Base-by-base conservation (phyloP, 2,113 vertebrate genomes). In the Xyliphius kryptos region DNA sequence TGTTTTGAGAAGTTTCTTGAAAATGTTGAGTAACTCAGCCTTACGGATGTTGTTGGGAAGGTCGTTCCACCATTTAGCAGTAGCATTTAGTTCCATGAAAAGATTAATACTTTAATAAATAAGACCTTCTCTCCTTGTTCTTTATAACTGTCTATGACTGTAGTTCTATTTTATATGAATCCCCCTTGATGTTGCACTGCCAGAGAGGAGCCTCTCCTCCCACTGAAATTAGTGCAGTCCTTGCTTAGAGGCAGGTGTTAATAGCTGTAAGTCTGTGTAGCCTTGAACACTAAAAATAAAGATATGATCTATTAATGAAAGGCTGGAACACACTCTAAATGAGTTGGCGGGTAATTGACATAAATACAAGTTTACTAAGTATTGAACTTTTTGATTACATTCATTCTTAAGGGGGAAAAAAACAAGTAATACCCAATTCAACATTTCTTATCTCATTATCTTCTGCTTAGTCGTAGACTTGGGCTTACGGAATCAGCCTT, bases 131-230 rank as follows among this genome's bases (percentile, higher is more conserved):
- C 73, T 62, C 64, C 5, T 66, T 64, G 13, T 61, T 67, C 66
- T 81, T 76, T 74, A 79, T 81, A 70, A 80, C 78, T 76, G 44
- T 43, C 61, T 73, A 50, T 72, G 60, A 66, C 68, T 65, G 73
- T 66, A 69, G 56, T 76, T 76, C 81, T 74, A 80, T 84, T 82
- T 82, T 56, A 63, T 75, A 67, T 82, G 75, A 85, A 78, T 79
- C 79, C 70, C 63, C 56, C 36, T 69, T 38, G 2, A 69, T 74
- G 61, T 72, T 77, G 67, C 66, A 54, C 52, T 78, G 73, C 51
- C 61, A 60, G 46, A 72, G 74, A 70, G 75, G 76, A 79, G 77
- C 51, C 16, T 59, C 63, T 67, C 58, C 52, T 51, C 51, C 10
- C 7, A 38, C 14, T 44, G 59, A 79, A 77, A 81, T 80, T 73